Base-by-base conservation (phyloP, 2,113 vertebrate genomes). In the Nycticebus coucang region DNA sequence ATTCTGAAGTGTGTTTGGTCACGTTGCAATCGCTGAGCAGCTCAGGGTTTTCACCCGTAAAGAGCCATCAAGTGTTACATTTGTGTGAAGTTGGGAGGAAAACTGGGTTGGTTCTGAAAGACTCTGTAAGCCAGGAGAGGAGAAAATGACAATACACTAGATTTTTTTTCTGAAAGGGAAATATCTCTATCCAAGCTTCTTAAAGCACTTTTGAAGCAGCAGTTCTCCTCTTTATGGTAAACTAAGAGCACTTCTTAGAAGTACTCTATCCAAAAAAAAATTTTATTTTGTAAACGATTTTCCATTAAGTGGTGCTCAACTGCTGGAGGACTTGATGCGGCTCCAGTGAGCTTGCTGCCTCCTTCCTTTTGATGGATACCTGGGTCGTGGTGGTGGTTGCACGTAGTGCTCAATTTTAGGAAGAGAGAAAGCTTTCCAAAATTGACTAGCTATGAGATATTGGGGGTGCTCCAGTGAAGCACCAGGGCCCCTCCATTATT, bases 171-270 rank as follows among this genome's bases (percentile, higher is more conserved):
- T 53, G 5, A 77, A 93, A 81, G 22, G 3, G 18, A 89, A 78
- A 59, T 78, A 89, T 85, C 35, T 91, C 94, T 45, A 81, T 57
- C 50, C 33, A 53, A 93, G 18, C 8, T 89, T 86, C 62, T 87
- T 89, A 64, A 89, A 93, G 21, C 45, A 94, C 37, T 79, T 92
- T 78, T 59, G 83, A 75, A 95, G 35, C 15, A 80, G 13, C 9
- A 57, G 28, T 11, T 95, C 68, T 95, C 30, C 26, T 89, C 68
- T 92, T 89, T 74, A 33, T 62, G 13, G 78, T 88, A 82, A 95
- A 78, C 71, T 77, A 62, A 80, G 72, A 80, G 7, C 50, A 68
- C 69, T 93, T 7, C 22, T 93, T 79, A 89, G 37, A 91, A 89
- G 53, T 84, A 59, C 28, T 41, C 37, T 53, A 53, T 53, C 24